Evolutionary conservation across 2,797 vertebrate genomes (phyloP).

Genomic region (Pangasius sanitwongsei): DNA sequence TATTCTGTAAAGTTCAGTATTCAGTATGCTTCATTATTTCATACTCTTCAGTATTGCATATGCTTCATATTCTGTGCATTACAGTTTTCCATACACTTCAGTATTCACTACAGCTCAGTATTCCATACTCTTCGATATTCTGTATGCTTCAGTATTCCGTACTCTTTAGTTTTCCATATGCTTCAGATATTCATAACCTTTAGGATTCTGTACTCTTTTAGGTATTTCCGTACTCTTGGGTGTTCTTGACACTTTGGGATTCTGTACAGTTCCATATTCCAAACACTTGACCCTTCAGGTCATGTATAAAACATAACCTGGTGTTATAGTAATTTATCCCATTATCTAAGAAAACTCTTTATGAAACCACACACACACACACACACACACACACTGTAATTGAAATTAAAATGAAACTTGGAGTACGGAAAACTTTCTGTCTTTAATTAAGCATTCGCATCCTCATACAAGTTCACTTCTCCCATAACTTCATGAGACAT

Average conservation of each 20-base stretch:
- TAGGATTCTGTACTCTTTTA: neutral
- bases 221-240: neutral
- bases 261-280: neutral
- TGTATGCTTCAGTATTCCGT: no score
- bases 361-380: neutral
- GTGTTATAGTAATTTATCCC: neutral
- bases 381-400: neutral
- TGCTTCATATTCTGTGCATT: no score
- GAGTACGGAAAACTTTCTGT: neutral
- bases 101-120: no score
- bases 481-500: neutral
- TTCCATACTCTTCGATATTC: neutral
- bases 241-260: neutral
- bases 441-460: neutral
- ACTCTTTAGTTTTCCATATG: neutral
- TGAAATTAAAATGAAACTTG: neutral
- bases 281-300: neutral
- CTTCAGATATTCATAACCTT: neutral
- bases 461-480: neutral
- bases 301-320: neutral
- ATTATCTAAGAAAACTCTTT: neutral
- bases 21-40: neutral
- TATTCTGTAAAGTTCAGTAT: neutral
- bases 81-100: no score
- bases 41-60: no score